A percentile compares a stretch with the other conserved stretches of the same genome.
Evolutionary conservation across 2,888 invertebrate genomes (phyloP).

Genomic region (Oasisia sp.): DNA sequence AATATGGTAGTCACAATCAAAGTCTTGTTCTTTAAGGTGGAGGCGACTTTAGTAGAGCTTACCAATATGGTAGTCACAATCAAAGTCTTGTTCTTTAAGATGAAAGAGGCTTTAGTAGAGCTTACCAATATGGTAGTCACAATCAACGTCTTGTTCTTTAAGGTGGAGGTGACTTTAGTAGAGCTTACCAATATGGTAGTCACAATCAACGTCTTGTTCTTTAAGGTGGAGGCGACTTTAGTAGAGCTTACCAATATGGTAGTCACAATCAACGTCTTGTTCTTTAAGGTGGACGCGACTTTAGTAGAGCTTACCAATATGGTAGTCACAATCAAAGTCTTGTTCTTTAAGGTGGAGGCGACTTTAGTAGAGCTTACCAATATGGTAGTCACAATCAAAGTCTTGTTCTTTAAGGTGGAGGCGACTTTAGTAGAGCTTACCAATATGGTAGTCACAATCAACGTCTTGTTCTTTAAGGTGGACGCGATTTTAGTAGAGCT

Average conservation of each 20-base stretch:
- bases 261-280: slow-evolving; percentile 90
- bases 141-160: slow-evolving; percentile 83
- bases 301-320: slow-evolving; percentile 70
- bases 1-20: slow-evolving; percentile 89
- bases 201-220: slow-evolving; percentile 88
- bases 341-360: slow-evolving; percentile 70
- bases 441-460: slow-evolving; percentile 88
- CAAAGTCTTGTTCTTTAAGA: slow-evolving; percentile 80
- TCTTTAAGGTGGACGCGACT: slow-evolving; percentile 61
- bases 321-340: slow-evolving; percentile 89
- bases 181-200: slow-evolving; percentile 79
- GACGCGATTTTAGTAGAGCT: slow-evolving; percentile 37
- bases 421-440: slow-evolving; percentile 39
- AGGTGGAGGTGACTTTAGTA: slow-evolving; percentile 37
- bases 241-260: slow-evolving; percentile 74
- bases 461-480: slow-evolving; percentile 78
- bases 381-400: slow-evolving; percentile 89
- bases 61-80: slow-evolving; percentile 85
- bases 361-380: slow-evolving; percentile 64
- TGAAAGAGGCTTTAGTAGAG: neutral
- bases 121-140: slow-evolving; percentile 83
- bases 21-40: slow-evolving; percentile 77
- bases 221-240: slow-evolving; percentile 41
- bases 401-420: slow-evolving; percentile 75
- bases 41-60: slow-evolving; percentile 37